Conservation (phyloP, 2,113 vertebrate species). For the Pseudolaguvia tuberculata region DNA sequence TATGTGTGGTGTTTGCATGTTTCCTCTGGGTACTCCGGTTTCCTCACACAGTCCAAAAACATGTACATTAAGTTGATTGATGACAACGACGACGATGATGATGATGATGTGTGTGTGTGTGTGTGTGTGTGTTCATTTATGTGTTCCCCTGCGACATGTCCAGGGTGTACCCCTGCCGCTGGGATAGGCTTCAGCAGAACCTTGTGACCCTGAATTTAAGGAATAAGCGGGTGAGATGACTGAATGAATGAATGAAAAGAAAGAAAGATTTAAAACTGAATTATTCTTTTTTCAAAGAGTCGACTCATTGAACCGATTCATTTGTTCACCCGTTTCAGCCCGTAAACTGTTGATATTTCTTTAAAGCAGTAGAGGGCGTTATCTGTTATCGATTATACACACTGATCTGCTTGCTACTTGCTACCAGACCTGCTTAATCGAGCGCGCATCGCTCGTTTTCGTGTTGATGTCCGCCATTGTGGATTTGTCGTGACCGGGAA, state of each 20-base stretch:
- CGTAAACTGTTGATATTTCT: neutral
- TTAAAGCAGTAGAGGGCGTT: too few species aligned
- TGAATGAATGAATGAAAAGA: neutral
- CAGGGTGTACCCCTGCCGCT: too few species aligned
- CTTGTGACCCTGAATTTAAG: too few species aligned
- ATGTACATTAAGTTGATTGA: too few species aligned
- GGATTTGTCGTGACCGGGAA: slow-evolving; percentile 39
- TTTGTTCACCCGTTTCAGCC: neutral
- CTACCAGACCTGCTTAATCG: slow-evolving; percentile 59
- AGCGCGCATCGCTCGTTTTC: slow-evolving; percentile 32
- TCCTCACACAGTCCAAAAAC: too few species aligned
- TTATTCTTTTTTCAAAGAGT: neutral
- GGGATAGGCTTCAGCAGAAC: too few species aligned
- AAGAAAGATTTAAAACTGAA: neutral
- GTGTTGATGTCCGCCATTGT: slow-evolving; percentile 51
- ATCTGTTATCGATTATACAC: slow-evolving; percentile 59
- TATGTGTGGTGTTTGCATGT: too few species aligned
- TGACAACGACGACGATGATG: too few species aligned
- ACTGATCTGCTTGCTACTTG: slow-evolving; percentile 9
- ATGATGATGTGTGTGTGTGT: too few species aligned
- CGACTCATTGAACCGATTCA: neutral
- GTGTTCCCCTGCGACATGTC: too few species aligned
- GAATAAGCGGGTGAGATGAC: neutral
- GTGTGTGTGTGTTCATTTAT: too few species aligned
- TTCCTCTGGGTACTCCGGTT: too few species aligned